Conservation (phyloP, 2,797 vertebrate genomes). For the Falco rusticolus region DNA sequence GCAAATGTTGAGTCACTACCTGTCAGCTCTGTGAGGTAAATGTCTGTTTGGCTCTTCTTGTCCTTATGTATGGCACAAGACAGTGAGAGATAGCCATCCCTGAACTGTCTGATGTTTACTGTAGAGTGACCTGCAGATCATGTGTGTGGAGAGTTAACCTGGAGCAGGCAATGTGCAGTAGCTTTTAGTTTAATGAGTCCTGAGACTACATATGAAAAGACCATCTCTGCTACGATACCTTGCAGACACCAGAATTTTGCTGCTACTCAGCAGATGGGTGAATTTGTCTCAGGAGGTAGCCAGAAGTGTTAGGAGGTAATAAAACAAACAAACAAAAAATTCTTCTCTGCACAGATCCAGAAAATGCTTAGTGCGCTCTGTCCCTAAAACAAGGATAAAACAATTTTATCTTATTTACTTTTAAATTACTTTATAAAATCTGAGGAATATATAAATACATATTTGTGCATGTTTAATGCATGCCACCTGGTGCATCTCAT, state of each 20-base stretch:
- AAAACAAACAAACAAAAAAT: not conserved
- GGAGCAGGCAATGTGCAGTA: not conserved
- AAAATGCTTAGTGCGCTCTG: not conserved
- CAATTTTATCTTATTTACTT: not conserved
- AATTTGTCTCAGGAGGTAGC: not conserved
- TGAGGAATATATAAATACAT: not conserved
- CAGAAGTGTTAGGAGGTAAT: not conserved
- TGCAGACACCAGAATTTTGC: not conserved
- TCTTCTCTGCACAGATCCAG: not conserved
- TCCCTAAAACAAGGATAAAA: not conserved
- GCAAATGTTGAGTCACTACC: rapidly evolving
- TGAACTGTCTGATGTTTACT: not conserved
- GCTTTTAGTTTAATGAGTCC: not conserved
- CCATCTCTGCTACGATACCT: not conserved
- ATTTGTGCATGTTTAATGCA: not conserved
- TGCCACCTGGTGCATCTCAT: not conserved
- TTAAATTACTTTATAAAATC: not conserved
- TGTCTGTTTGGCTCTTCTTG: not conserved
- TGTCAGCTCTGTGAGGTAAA: not conserved
- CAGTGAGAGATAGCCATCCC: not conserved
- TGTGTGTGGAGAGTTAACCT: not conserved
- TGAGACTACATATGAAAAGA: not conserved
- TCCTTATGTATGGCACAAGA: not conserved
- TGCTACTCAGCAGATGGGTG: not conserved
- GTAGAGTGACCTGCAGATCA: not conserved